Evolutionary conservation across 2,113 vertebrate genomes (phyloP).

Genomic region (Pan troglodytes): DNA sequence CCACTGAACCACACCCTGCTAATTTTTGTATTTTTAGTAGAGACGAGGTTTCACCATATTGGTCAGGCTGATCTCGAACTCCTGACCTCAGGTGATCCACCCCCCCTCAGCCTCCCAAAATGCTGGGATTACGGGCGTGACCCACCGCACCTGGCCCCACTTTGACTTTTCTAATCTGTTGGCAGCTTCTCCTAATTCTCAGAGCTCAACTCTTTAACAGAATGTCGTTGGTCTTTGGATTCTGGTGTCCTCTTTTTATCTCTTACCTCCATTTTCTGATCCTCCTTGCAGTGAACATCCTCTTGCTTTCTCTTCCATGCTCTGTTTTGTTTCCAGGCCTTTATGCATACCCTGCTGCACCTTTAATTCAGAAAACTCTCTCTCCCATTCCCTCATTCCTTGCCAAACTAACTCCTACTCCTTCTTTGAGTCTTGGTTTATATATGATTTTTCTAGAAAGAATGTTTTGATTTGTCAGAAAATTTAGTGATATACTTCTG

Average conservation of each 20-base stretch:
- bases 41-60: no score
- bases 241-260: background rate
- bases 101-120: fast-evolving
- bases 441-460: background rate
- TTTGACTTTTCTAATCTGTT: background rate
- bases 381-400: background rate
- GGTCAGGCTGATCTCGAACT: no score
- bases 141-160: no score
- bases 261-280: background rate
- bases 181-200: background rate
- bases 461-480: background rate
- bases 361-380: background rate
- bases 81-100: no score
- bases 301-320: background rate
- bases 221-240: background rate
- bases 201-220: background rate
- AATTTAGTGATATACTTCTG: background rate
- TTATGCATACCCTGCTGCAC: fast-evolving
- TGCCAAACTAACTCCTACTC: background rate
- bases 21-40: no score
- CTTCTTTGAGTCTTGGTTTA: background rate
- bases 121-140: no score
- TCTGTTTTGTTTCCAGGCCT: background rate
- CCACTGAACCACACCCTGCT: no score
- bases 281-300: background rate